Evolutionary conservation across 2,113 vertebrate genomes (phyloP).

Genomic region (Platysteira castanea): DNA sequence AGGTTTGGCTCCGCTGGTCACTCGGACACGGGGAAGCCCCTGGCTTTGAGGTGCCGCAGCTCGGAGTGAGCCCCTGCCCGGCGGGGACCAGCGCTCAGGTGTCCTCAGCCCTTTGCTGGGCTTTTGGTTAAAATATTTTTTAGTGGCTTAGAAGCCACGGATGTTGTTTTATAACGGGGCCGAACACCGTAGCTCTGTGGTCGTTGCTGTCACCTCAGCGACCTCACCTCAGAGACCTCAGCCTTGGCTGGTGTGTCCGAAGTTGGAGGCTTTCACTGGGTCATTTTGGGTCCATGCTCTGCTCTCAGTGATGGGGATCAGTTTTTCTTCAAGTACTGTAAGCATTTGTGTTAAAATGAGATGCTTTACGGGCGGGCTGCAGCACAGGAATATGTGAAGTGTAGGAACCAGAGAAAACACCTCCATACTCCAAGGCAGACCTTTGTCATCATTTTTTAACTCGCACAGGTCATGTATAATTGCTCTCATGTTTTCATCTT

Average conservation of each 20-base stretch:
- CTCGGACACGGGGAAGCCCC: rapidly evolving
- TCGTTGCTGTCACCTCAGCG: rapidly evolving
- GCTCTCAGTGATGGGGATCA: rapidly evolving
- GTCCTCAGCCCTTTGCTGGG: background rate
- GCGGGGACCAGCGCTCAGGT: rapidly evolving
- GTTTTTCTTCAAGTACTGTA: background rate
- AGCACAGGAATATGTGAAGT: background rate
- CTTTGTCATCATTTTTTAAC: background rate
- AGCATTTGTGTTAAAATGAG: rapidly evolving
- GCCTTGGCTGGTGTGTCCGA: rapidly evolving
- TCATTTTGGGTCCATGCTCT: rapidly evolving
- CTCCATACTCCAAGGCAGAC: rapidly evolving
- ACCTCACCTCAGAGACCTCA: background rate
- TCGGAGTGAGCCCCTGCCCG: rapidly evolving
- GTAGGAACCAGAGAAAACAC: background rate
- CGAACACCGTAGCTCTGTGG: background rate
- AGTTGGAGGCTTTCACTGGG: rapidly evolving
- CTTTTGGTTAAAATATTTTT: background rate
- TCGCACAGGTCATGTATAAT: background rate
- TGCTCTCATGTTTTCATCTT: background rate
- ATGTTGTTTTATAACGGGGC: rapidly evolving
- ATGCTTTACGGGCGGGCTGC: background rate
- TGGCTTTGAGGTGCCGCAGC: background rate
- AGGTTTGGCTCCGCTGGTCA: rapidly evolving
- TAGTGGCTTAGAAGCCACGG: rapidly evolving